Conservation (phyloP, 2,888 invertebrate species). For the Scaeva pyrastri region DNA sequence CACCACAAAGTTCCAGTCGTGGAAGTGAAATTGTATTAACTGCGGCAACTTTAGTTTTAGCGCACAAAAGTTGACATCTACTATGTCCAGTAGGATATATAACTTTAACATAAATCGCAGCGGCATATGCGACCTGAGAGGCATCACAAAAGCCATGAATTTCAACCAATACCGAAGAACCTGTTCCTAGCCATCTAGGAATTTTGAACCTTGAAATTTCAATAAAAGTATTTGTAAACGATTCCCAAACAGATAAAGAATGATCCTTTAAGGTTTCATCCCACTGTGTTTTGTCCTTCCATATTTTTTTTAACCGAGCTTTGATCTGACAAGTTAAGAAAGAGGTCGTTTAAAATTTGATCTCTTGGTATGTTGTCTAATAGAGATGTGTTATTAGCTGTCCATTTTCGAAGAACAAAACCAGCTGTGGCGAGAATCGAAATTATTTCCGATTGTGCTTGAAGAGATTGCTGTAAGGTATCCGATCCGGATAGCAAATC, state of each 20-base stretch:
- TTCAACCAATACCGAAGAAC: not conserved
- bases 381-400: slow-evolving; percentile 19
- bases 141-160: slow-evolving; percentile 44
- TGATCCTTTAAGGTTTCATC: slow-evolving; percentile 13
- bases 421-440: slow-evolving; percentile 41
- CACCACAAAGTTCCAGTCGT: slow-evolving; percentile 61
- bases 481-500: slow-evolving; percentile 57
- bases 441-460: slow-evolving; percentile 54
- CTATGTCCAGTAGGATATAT: not conserved
- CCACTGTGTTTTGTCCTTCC: slow-evolving; percentile 50
- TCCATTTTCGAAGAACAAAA: slow-evolving; percentile 62
- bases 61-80: slow-evolving; percentile 12
- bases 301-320: slow-evolving; percentile 45
- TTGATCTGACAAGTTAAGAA: slow-evolving; percentile 16
- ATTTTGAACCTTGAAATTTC: slow-evolving; percentile 48
- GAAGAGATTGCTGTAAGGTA: slow-evolving; percentile 11
- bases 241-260: slow-evolving; percentile 31
- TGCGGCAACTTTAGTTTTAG: slow-evolving; percentile 70
- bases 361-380: slow-evolving; percentile 14
- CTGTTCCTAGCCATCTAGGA: slow-evolving; percentile 49
- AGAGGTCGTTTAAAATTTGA: slow-evolving; percentile 8
- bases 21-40: slow-evolving; percentile 57
- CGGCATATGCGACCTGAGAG: slow-evolving; percentile 26
- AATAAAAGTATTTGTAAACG: slow-evolving; percentile 34
- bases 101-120: slow-evolving; percentile 22